Evolutionary conservation across 1,140 invertebrate genomes (phyloP).

Genomic region (Drosophila ananassae): DNA sequence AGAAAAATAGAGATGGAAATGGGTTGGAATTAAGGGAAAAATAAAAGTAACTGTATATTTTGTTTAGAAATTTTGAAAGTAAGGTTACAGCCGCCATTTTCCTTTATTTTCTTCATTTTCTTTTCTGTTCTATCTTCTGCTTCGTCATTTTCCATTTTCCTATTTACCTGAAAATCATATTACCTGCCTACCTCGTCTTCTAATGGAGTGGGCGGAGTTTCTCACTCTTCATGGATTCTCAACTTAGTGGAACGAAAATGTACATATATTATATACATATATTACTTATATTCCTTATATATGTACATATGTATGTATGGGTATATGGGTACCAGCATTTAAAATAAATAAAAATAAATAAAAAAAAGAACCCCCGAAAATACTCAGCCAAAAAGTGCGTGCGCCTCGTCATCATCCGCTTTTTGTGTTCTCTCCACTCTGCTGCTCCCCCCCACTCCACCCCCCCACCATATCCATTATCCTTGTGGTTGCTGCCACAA

Average conservation of each 20-base stretch:
- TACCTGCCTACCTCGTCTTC: constrained; percentile 15
- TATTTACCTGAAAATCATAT: constrained; percentile 6
- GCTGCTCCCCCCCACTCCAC: constrained; percentile 8
- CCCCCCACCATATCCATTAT: constrained; percentile 19
- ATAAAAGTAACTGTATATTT: background rate
- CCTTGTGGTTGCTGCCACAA: constrained; percentile 40
- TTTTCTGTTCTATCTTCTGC: background rate
- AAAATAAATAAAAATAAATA: constrained; percentile 11
- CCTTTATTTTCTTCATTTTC: constrained; percentile 11
- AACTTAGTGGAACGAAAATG: background rate
- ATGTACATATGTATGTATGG: constrained; percentile 10
- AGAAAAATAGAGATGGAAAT: background rate
- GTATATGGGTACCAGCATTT: constrained; percentile 16
- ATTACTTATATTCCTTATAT: constrained; percentile 27
- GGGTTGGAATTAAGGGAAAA: background rate
- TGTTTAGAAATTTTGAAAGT: background rate
- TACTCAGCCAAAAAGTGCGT: constrained; percentile 57
- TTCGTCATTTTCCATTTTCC: constrained; percentile 11
- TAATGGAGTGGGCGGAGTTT: constrained; percentile 33
- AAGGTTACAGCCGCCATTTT: constrained; percentile 10
- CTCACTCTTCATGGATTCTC: constrained; percentile 1
- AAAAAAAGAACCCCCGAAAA: constrained; percentile 65
- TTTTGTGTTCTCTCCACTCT: background rate
- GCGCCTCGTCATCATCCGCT: constrained; percentile 48
- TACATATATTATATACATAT: too few relatives aligned